Conservation (phyloP, 1,140 invertebrate species). For the Cydia splendana region DNA sequence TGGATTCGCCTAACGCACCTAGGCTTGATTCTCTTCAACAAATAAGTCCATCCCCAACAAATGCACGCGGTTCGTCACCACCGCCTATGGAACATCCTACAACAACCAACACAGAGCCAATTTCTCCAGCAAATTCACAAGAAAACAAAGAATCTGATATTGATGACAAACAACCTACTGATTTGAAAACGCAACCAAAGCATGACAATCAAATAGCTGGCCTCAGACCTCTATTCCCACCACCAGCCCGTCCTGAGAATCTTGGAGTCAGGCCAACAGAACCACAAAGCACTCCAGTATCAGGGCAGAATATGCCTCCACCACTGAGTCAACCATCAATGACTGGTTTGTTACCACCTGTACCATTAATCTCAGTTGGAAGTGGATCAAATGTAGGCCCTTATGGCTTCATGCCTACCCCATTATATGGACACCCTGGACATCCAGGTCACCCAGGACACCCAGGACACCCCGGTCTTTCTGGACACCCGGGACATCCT, state of each 20-base stretch:
- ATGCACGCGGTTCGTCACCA: constrained; percentile 63
- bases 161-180: constrained; percentile 73
- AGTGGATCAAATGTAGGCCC: constrained; percentile 74
- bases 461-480: constrained; percentile 54
- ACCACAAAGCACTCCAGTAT: constrained; percentile 54
- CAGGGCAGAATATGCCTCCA: constrained; percentile 66
- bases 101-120: constrained; percentile 65
- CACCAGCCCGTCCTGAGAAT: constrained; percentile 71
- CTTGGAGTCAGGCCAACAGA: constrained; percentile 65
- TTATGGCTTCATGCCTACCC: constrained; percentile 79
- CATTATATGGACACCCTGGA: constrained; percentile 68
- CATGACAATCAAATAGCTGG: constrained; percentile 65
- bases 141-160: constrained; percentile 69
- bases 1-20: constrained; percentile 68
- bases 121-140: constrained; percentile 70
- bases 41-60: constrained; percentile 73
- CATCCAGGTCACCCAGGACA: constrained; percentile 61
- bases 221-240: constrained; percentile 73
- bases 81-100: constrained; percentile 74
- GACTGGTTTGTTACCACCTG: constrained; percentile 77
- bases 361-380: constrained; percentile 81
- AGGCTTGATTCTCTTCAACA: constrained; percentile 68
- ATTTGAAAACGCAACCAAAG: constrained; percentile 72
- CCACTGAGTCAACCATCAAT: constrained; percentile 79
- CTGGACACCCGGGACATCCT: constrained; percentile 59